A percentile compares a stretch with the other conserved stretches of the same genome.
These are phyloP conservation scores for Hydrotaea cyrtoneurina DNA, from an alignment of 2,888 invertebrate species.

Conservation along the genomic window DNA sequence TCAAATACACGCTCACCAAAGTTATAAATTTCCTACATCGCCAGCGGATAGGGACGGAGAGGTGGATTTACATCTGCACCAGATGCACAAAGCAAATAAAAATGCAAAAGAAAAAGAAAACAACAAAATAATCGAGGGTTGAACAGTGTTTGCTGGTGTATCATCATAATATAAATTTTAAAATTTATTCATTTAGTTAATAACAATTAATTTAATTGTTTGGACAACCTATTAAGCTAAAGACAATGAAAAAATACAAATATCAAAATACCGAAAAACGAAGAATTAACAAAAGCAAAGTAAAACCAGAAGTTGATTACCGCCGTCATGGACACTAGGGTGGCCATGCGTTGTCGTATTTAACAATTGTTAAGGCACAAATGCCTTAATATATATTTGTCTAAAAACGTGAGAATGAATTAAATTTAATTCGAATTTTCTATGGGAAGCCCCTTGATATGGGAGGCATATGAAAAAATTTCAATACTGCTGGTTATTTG, in stretches of 20 bases:
- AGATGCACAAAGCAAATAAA: background rate
- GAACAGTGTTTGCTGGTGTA: background rate
- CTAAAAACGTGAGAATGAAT: too few species aligned
- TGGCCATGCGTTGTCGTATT: background rate
- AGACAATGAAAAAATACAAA: too few species aligned
- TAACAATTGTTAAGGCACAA: too few species aligned
- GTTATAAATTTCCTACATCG: too few species aligned
- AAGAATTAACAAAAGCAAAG: background rate
- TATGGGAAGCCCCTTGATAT: too few species aligned
- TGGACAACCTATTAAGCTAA: constrained; percentile 45
- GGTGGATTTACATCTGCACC: background rate
- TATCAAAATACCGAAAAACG: background rate
- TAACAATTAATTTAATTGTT: constrained; percentile 55
- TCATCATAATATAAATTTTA: background rate
- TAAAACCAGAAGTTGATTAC: constrained; percentile 15
- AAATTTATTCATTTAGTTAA: constrained; percentile 31
- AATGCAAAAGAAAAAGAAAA: background rate
- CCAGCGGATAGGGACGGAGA: too few species aligned
- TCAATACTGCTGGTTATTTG: too few species aligned
- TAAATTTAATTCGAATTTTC: too few species aligned
- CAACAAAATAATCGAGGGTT: background rate
- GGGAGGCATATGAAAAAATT: too few species aligned
- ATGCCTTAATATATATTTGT: too few species aligned
- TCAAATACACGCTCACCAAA: background rate
- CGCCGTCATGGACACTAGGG: background rate